Conservation (phyloP, 1,140 invertebrate genomes). For the Zaprionus taronus region DNA sequence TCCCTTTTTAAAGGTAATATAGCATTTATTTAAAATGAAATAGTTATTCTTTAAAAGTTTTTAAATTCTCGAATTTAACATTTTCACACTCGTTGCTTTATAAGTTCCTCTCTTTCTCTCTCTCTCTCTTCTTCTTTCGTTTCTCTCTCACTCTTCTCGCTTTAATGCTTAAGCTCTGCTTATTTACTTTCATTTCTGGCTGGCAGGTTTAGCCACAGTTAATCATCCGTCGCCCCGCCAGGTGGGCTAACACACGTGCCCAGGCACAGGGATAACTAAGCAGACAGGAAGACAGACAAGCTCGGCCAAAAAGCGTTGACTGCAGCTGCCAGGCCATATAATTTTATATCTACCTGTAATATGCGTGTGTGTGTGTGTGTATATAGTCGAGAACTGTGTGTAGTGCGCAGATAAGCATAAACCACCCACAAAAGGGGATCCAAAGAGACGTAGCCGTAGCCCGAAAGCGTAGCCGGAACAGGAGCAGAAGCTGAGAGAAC, state of each 20-base stretch:
- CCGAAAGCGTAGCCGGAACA: conserved; percentile 14
- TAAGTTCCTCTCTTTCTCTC: not conserved
- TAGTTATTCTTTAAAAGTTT: no score
- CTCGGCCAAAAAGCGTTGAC: conserved; percentile 58
- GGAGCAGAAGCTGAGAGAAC: conserved; percentile 44
- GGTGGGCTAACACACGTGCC: conserved; percentile 27
- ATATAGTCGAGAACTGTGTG: conserved; percentile 7
- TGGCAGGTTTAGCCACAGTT: conserved; percentile 25
- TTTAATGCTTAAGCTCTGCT: not conserved
- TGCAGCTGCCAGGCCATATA: conserved; percentile 71
- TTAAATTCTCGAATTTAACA: not conserved
- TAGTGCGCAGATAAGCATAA: conserved; percentile 33
- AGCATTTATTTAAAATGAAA: no score
- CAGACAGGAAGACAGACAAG: not conserved
- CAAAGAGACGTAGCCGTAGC: not conserved
- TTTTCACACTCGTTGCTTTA: not conserved
- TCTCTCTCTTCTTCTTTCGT: not conserved
- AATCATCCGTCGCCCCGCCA: conserved; percentile 35
- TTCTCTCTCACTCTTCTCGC: not conserved
- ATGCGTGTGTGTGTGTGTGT: not conserved
- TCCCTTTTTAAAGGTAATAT: no score
- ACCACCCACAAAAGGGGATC: conserved; percentile 28
- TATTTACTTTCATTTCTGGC: conserved; percentile 7
- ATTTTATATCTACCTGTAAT: conserved; percentile 55
- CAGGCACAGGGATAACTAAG: conserved; percentile 36